Evolutionary conservation across 2,113 vertebrate genomes (phyloP), one percentile per base, ranked within the genome.

Genomic region (Aix galericulata): DNA sequence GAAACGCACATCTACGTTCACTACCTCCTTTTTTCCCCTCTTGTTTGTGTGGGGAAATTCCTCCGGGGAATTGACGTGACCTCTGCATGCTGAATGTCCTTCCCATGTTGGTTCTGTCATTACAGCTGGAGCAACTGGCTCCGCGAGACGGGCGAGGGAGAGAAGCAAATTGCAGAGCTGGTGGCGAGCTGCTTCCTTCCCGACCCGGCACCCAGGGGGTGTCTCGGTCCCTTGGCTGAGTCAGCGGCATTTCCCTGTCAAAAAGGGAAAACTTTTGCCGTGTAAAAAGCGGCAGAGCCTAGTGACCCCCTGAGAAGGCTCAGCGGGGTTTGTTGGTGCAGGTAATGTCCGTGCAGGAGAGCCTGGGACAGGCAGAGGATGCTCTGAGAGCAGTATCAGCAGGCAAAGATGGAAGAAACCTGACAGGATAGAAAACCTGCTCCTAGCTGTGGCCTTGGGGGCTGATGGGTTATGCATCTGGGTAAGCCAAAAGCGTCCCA

Each of bases 21-120:
- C 21, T 97, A 69, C 93, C 80, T 96, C 86, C 78, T 73, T 90
- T 91, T 91, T 91, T 92, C 81, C 32, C 71, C 63, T 25, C 12
- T 85, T 2, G 4, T 62, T 91, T 94, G 50, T 27, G 6, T 88
- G 82, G 31, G 8, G 11, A 79, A 66, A 89, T 93, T 82, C 59
- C 82, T 89, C 76, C 69, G 27, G 78, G 62, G 56, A 91, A 69
- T 74, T 91, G 55, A 50, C 56, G 66, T 91, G 87, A 90, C 93
- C 89, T 78, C 82, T 40, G 34, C 31, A 32, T 27, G 32, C 48
- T 38, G 32, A 34, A 63, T 82, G 85, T 86, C 27, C 52, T 89
- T 79, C 78, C 72, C 3, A 2, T 0, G 0, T 52, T 62, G 32
- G 7, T 48, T 82, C 62, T 91, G 62, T 92, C 68, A 77, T 89